Evolutionary conservation across 1,140 invertebrate genomes (phyloP).

Genomic region (Chironomus tepperi): DNA sequence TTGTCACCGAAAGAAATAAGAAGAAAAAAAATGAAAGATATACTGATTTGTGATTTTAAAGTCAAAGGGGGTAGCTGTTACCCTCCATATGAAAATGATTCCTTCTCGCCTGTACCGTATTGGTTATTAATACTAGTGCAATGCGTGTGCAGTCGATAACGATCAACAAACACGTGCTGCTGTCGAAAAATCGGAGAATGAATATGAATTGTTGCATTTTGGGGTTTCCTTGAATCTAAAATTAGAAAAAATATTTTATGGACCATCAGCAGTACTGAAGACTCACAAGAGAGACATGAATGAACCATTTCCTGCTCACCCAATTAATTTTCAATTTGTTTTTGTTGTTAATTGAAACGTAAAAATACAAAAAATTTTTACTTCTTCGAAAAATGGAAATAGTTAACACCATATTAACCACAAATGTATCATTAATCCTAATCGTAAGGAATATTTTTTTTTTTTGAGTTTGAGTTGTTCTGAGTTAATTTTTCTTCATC

Average conservation of each 20-base stretch:
- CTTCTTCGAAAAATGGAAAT: neutral
- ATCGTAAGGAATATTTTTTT: neutral
- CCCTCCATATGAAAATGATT: neutral
- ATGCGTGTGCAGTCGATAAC: slow-evolving; percentile 11
- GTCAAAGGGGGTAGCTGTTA: neutral
- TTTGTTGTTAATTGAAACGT: slow-evolving; percentile 14
- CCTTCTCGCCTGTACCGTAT: neutral
- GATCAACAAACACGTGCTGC: slow-evolving; percentile 6
- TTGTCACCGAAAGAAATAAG: neutral
- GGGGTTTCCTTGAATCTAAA: slow-evolving; percentile 6
- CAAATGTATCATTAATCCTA: slow-evolving; percentile 14
- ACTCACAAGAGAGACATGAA: neutral
- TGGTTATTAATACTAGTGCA: slow-evolving; percentile 12
- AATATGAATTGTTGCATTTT: neutral
- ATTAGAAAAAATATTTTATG: neutral
- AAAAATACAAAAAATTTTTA: neutral
- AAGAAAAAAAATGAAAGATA: neutral
- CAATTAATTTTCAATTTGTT: slow-evolving; percentile 14
- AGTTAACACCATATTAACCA: neutral
- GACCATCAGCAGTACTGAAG: neutral
- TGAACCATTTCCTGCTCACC: slow-evolving; percentile 1
- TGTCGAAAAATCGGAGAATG: neutral
- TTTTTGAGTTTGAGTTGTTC: neutral
- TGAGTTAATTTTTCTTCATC: neutral
- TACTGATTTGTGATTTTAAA: neutral